A percentile compares a stretch with the other conserved stretches of the same genome.
Evolutionary conservation across 2,888 invertebrate species (phyloP).

Genomic region (Patella depressa): DNA sequence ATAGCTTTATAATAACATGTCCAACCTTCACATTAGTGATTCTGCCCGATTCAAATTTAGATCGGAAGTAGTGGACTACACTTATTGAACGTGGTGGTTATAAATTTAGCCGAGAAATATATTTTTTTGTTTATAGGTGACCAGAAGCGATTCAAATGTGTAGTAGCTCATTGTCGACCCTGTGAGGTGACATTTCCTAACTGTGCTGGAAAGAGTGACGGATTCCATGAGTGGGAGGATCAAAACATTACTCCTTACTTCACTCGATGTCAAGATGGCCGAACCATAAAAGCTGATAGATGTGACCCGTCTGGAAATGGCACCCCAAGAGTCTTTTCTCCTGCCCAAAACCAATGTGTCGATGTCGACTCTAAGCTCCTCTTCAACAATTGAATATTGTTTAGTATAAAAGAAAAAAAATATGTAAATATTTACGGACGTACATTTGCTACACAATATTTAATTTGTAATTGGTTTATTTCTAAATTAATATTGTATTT

Average conservation of each 20-base stretch:
- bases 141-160: neutral
- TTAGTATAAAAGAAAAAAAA: no score
- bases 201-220: neutral
- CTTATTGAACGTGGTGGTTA: no score
- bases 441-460: no score
- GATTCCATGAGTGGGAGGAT: conserved; percentile 4
- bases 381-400: neutral
- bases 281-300: neutral
- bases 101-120: no score
- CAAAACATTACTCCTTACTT: neutral
- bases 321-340: neutral
- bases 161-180: neutral
- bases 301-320: neutral
- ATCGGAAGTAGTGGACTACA: no score
- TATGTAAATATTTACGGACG: no score
- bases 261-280: neutral
- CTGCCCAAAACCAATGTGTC: neutral
- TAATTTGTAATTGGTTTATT: no score
- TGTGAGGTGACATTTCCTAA: neutral
- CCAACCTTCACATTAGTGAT: no score
- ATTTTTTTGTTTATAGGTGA: neutral
- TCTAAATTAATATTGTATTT: no score
- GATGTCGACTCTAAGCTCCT: neutral
- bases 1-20: no score
- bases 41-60: no score